Conservation (phyloP, 30 jellyfish, hydroid and myxozoan species). For the Calvadosia cruxmelitensis region DNA sequence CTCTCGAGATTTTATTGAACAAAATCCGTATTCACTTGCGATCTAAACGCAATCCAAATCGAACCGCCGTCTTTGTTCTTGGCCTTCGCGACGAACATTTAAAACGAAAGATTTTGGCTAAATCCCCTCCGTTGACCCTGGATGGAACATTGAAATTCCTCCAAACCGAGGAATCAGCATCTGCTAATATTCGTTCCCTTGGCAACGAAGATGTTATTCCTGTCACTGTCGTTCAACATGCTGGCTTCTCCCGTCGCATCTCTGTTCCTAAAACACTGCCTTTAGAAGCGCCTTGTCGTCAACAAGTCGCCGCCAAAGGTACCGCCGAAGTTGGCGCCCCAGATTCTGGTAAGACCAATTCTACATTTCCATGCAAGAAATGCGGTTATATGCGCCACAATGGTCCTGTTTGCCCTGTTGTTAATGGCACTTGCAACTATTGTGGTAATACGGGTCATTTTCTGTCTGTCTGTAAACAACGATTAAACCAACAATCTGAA, state of each 20-base stretch:
- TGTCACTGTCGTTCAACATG: too few relatives aligned
- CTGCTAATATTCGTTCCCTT: neutral
- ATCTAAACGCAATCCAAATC: neutral
- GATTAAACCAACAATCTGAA: neutral
- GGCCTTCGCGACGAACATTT: neutral
- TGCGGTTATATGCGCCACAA: neutral
- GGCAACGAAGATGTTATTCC: too few relatives aligned
- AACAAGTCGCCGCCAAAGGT: too few relatives aligned
- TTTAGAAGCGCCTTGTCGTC: too few relatives aligned
- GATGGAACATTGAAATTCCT: neutral
- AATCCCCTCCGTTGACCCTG: neutral
- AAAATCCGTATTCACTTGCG: neutral
- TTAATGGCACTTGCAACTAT: neutral
- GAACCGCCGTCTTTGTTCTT: neutral
- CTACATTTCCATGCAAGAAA: too few relatives aligned
- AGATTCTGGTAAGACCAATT: neutral
- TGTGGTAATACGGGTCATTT: neutral
- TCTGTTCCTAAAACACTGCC: too few relatives aligned
- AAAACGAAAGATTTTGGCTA: neutral
- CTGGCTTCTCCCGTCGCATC: too few relatives aligned
- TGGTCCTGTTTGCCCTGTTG: neutral
- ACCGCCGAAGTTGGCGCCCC: neutral
- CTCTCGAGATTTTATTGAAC: neutral
- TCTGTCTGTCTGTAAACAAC: neutral
- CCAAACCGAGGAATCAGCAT: neutral